These are phyloP conservation scores for Mamestra configurata DNA, from an alignment of 1,140 invertebrate species.

Conservation along the genomic window DNA sequence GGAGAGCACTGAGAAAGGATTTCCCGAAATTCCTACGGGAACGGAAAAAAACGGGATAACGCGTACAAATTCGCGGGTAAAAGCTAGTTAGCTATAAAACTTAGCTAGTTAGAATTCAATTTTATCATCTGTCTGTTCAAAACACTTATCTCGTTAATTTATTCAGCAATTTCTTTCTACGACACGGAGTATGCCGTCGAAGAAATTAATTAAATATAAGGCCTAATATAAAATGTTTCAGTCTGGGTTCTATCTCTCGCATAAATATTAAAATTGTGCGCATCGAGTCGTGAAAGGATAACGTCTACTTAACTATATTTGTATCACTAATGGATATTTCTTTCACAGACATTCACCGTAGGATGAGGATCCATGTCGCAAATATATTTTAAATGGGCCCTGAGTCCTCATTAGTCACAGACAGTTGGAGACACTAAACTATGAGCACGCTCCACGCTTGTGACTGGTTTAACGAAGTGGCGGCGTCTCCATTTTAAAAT, in stretches of 20 bases:
- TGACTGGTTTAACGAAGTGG: conserved; percentile 39
- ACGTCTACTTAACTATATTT: neutral
- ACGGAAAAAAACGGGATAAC: too few species aligned
- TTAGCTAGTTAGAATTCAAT: neutral
- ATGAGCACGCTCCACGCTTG: conserved; percentile 38
- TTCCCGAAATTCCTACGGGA: too few species aligned
- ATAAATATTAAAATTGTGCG: neutral
- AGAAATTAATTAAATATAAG: neutral
- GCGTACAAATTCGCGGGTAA: too few species aligned
- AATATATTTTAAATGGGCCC: conserved; percentile 11
- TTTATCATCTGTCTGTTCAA: neutral
- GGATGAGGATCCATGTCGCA: conserved; percentile 5
- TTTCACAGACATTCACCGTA: neutral
- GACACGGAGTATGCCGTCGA: neutral
- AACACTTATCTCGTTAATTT: neutral
- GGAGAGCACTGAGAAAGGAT: too few species aligned
- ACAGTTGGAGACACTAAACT: conserved; percentile 29
- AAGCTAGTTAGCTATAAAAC: too few species aligned
- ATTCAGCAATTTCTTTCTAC: neutral
- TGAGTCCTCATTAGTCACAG: conserved; percentile 47
- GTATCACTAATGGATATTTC: conserved; percentile 17
- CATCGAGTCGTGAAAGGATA: neutral
- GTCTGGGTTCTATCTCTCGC: neutral
- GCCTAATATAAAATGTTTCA: neutral
- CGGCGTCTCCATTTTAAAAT: conserved; percentile 15